phyloP scores from a whole-genome alignment of 2,797 vertebrate species.

The Melanotaenia boesemani region DNA sequence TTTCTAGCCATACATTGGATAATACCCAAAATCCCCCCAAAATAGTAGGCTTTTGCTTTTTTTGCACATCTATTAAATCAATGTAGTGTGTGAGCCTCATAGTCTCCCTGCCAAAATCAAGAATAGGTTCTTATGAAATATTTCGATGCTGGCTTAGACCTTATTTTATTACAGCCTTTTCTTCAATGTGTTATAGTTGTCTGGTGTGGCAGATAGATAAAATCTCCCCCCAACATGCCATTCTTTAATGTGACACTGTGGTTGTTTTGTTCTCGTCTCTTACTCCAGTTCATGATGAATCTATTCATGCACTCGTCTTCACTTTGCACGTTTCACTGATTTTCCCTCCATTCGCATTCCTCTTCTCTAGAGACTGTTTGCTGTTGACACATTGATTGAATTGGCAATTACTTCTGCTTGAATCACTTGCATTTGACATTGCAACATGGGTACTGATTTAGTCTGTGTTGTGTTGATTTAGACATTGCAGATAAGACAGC shows the following conservation, averaged over 20 bases:
- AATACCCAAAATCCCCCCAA: not conserved
- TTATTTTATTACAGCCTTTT: conserved; percentile 16
- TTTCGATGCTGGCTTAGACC: conserved; percentile 22
- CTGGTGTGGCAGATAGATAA: conserved; percentile 23
- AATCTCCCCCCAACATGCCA: conserved; percentile 13
- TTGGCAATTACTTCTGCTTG: conserved; percentile 74
- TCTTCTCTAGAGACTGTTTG: conserved; percentile 52
- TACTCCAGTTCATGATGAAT: conserved; percentile 43
- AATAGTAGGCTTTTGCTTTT: not conserved
- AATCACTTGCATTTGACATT: conserved; percentile 68
- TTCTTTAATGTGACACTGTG: conserved; percentile 27
- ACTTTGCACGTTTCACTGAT: conserved; percentile 47
- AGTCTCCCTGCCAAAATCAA: conserved; percentile 24
- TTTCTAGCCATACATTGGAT: not conserved
- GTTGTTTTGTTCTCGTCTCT: conserved; percentile 31
- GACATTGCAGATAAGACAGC: conserved; percentile 31
- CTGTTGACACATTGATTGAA: conserved; percentile 81
- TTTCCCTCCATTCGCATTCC: conserved; percentile 36
- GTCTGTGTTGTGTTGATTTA: conserved; percentile 60
- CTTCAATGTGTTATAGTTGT: conserved; percentile 16
- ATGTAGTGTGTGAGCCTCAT: conserved; percentile 33
- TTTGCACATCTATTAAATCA: conserved; percentile 38
- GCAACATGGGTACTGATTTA: conserved; percentile 61
- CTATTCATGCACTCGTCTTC: conserved; percentile 29
- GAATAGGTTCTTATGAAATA: conserved; percentile 36